These are phyloP conservation scores for Apteryx owenii DNA, from an alignment of 2,113 vertebrate genomes.

Conservation along the genomic window DNA sequence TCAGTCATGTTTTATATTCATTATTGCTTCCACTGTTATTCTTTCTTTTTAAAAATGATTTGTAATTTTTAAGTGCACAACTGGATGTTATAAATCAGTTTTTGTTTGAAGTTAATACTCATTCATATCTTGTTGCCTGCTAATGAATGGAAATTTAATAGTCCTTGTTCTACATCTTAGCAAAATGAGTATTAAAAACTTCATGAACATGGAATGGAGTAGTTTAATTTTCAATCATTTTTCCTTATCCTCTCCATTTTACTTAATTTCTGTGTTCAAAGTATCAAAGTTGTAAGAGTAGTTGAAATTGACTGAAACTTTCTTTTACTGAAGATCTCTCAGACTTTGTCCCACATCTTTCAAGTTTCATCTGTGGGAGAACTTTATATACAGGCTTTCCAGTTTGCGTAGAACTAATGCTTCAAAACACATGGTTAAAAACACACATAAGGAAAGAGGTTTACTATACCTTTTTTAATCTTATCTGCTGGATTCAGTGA, in stretches of 20 bases:
- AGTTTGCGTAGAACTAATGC: fast-evolving
- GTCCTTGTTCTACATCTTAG: slow-evolving; percentile 78
- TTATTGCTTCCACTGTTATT: slow-evolving; percentile 74
- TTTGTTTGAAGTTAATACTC: slow-evolving; percentile 77
- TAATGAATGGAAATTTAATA: slow-evolving; percentile 72
- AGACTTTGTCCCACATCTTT: not conserved
- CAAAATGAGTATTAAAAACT: slow-evolving; percentile 77
- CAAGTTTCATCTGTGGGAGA: not conserved
- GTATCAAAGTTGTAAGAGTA: not conserved
- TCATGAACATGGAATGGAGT: slow-evolving; percentile 68
- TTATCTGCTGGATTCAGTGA: not conserved
- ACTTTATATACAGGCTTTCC: fast-evolving
- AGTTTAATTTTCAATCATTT: slow-evolving; percentile 49
- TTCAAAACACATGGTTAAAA: not conserved
- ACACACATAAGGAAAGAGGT: fast-evolving
- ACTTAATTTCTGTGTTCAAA: slow-evolving; percentile 20
- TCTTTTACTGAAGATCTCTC: not conserved
- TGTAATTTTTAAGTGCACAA: slow-evolving; percentile 78
- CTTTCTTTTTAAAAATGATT: slow-evolving; percentile 71
- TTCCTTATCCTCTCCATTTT: slow-evolving; percentile 46
- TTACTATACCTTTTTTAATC: not conserved
- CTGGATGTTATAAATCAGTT: slow-evolving; percentile 60
- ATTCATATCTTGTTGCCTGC: slow-evolving; percentile 75
- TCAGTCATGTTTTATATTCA: slow-evolving; percentile 66
- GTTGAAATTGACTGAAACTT: not conserved